Base-by-base conservation (phyloP, 2,888 invertebrate species). In the Molorchus minor region DNA sequence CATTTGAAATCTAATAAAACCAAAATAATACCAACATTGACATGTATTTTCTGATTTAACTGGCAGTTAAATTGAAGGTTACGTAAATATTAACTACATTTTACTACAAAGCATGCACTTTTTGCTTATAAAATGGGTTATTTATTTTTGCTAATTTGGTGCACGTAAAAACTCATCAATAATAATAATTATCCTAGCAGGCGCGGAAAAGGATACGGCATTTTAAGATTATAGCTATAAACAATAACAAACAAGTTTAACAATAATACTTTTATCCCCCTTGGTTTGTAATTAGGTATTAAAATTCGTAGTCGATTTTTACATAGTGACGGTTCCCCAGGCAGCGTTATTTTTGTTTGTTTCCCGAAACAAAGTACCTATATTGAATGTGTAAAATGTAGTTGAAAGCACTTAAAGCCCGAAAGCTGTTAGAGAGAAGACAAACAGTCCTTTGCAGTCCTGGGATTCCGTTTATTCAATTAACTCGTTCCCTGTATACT, bases 51-150 rank as follows among this genome's bases (percentile, higher is more conserved):
- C 35, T 29, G 44, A 44, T 51, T 51, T 30, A 36, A 36, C 44
- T 41, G 12, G 35, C 44, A 25, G 51, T 57, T 20, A 51, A 57
- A 51, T 20, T 13, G 38, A 17, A 51, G 43, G 51, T 57, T 51
- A 19, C 12, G 44, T 51, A 56, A 61, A 61, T 64, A 59, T 51
- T 19, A 41, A 52, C 52, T 41, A 52, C 41, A 52, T 52, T 52
- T 41, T 36, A 41, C 19, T 41, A 38, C 25, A 38, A 38, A 49
- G 38, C 49, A 12, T 35, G 36, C 49, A 38, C 16, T 25, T 13
- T 13, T 38, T 49, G 25, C 38, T 49, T 49, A 51, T 13, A 5
- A 25, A 25, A 25, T 25, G 8, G 8, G 25, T 25, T 25, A 8
- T 25, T 25, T 25, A 25, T 25, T 25, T 5, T 5, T 25, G 25